Evolutionary conservation across 2,888 invertebrate genomes (phyloP), one percentile per base, ranked within the genome.

Genomic region (Pardosa pseudoannulata): DNA sequence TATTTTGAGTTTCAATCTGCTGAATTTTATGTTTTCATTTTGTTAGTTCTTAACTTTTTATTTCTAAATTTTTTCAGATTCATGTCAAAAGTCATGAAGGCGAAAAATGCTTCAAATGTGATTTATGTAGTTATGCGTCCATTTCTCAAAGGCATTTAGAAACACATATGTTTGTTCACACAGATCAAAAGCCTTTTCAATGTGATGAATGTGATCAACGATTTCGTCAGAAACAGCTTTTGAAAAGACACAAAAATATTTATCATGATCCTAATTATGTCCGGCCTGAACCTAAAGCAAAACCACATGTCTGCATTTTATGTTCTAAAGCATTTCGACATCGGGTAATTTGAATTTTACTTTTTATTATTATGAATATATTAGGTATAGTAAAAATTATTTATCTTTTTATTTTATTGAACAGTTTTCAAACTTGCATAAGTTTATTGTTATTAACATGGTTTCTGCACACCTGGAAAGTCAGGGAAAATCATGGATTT

Each of bases 41-140:
- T 62, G 19, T 31, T 2, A 31, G 31, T 31, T 2, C 0, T 7
- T 27, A 62, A 0, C 9, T 29, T 78, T 46, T 39, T 75, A n/a
- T 0, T 11, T 70, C 39, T 46, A 11, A 16, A 11, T 85, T 29
- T 27, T 23, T 70, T 71, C 87, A 93, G 93, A 92, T 94, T 62
- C 95, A 95, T 90, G 93, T 94, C 80, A 96, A 98, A 93, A 96
- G 97, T 0, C 98, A 98, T 90, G 98, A 98, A 90, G 98, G 97
- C 7, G 98, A 98, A 92, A 98, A 98, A 91, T 98, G 98, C 92
- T 98, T 95, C 93, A 97, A 96, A 91, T 98, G 98, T 91, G 96
- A 96, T 89, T 92, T 97, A 9, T 98, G 98, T 91, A 96, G 97
- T 0, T 98, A 98, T 92, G 97, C 98, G 0, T 97, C 98, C 1